These are phyloP conservation scores for Lysandra coridon DNA, from an alignment of 2,888 invertebrate species.

Conservation along the genomic window DNA sequence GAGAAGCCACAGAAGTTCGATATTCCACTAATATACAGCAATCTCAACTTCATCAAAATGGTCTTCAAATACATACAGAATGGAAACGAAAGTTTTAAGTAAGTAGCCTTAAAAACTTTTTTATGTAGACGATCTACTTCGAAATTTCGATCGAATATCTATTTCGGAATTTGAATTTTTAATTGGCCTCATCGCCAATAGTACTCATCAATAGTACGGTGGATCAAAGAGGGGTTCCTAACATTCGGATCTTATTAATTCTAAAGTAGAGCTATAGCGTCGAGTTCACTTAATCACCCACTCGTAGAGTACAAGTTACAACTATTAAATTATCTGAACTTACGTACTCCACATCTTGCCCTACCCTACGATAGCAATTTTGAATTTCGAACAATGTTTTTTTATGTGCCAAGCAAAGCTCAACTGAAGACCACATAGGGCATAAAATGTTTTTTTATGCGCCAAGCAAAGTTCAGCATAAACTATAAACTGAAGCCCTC, in stretches of 20 bases:
- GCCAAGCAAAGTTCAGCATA: neutral
- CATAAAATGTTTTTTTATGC: neutral
- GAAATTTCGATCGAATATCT: too few relatives aligned
- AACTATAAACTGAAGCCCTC: neutral
- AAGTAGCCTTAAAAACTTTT: slow-evolving; percentile 45
- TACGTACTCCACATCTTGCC: too few relatives aligned
- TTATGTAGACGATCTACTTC: too few relatives aligned
- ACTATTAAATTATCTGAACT: too few relatives aligned
- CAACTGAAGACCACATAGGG: neutral
- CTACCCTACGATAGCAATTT: neutral
- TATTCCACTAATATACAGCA: slow-evolving; percentile 70
- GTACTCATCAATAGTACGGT: too few relatives aligned
- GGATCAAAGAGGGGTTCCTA: too few relatives aligned
- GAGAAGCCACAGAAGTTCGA: slow-evolving; percentile 66
- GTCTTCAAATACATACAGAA: slow-evolving; percentile 58
- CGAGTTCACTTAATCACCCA: too few relatives aligned
- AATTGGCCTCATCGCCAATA: neutral
- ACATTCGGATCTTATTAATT: neutral
- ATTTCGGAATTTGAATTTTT: neutral
- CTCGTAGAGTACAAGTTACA: too few relatives aligned
- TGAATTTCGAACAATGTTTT: neutral
- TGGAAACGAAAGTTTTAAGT: slow-evolving; percentile 69
- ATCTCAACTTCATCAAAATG: slow-evolving; percentile 65
- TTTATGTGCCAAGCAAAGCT: neutral
- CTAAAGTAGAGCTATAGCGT: neutral